Percentiles rank a stretch among this genome's conserved stretches.
These are phyloP conservation scores for Syngnathus rostellatus DNA, from an alignment of 2,797 vertebrate genomes.

Conservation along the genomic window DNA sequence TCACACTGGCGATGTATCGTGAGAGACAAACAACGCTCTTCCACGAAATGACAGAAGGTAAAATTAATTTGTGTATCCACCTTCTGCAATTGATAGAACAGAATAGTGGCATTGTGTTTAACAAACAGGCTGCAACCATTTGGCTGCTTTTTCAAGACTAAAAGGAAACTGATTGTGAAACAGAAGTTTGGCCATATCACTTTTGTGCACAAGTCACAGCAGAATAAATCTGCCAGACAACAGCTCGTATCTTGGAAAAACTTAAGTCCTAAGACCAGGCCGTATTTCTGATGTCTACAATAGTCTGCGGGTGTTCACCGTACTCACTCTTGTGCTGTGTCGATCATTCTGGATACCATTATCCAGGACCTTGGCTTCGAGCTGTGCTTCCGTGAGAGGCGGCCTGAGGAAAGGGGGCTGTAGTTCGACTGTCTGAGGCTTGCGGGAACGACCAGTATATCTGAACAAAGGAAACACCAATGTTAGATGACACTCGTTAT, in stretches of 20 bases:
- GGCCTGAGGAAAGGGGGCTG: constrained; percentile 88
- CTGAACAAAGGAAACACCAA: constrained; percentile 53
- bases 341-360: constrained; percentile 91
- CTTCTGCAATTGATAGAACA: no score
- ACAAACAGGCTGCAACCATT: not conserved
- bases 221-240: no score
- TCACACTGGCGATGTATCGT: no score
- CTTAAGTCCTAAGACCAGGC: no score
- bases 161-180: no score
- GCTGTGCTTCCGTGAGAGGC: constrained; percentile 78
- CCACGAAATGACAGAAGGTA: no score
- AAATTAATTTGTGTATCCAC: no score
- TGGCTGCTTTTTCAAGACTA: not conserved
- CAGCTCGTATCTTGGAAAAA: no score
- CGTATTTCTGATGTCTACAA: not conserved
- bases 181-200: not conserved
- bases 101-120: no score
- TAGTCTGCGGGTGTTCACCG: not conserved
- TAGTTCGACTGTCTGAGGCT: constrained; percentile 73
- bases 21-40: no score
- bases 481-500: not conserved
- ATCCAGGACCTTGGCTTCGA: constrained; percentile 88
- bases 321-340: constrained; percentile 68
- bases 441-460: constrained; percentile 80
- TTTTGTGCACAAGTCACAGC: no score